Evolutionary conservation across 2,797 vertebrate genomes (phyloP).

Genomic region (Melanotaenia pygmaea): DNA sequence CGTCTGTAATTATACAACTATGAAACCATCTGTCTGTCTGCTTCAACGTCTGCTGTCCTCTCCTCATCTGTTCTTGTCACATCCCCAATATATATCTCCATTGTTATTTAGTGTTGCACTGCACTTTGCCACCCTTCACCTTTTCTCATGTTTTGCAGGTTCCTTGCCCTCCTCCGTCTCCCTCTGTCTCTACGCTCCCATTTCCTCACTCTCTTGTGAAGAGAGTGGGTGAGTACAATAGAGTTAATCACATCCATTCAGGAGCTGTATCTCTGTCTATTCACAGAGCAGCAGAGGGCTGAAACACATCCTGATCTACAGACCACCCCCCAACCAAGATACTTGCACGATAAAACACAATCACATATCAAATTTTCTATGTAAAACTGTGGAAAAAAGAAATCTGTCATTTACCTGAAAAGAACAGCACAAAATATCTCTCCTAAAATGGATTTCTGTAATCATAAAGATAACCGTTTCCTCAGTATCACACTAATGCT

Average conservation of each 20-base stretch:
- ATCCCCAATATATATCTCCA: conserved; percentile 15
- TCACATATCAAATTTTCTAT: conserved; percentile 31
- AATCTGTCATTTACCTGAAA: conserved; percentile 57
- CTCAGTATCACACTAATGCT: conserved; percentile 9
- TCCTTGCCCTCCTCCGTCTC: conserved; percentile 27
- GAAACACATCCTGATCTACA: conserved; percentile 78
- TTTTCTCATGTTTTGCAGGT: conserved; percentile 49
- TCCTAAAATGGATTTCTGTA: conserved; percentile 26
- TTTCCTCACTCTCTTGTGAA: conserved; percentile 56
- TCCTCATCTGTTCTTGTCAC: conserved; percentile 69
- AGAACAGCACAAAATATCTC: conserved; percentile 49
- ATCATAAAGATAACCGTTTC: conserved; percentile 32
- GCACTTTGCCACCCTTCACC: conserved; percentile 32
- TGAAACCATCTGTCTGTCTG: conserved; percentile 81
- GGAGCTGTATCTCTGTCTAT: conserved; percentile 82
- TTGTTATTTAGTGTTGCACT: conserved; percentile 14
- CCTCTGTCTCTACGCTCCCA: conserved; percentile 10
- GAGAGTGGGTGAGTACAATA: conserved; percentile 80
- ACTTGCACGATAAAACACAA: conserved; percentile 9
- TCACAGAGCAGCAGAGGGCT: conserved; percentile 66
- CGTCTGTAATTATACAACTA: conserved; percentile 88
- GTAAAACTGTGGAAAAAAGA: conserved; percentile 31
- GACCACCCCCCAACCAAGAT: conserved; percentile 55
- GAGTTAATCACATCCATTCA: conserved; percentile 91
- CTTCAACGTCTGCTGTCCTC: conserved; percentile 46